A percentile compares a stretch with the other conserved stretches of the same genome.
Conservation (phyloP, 1,140 invertebrate species). For the Pachypeltis micranthus region DNA sequence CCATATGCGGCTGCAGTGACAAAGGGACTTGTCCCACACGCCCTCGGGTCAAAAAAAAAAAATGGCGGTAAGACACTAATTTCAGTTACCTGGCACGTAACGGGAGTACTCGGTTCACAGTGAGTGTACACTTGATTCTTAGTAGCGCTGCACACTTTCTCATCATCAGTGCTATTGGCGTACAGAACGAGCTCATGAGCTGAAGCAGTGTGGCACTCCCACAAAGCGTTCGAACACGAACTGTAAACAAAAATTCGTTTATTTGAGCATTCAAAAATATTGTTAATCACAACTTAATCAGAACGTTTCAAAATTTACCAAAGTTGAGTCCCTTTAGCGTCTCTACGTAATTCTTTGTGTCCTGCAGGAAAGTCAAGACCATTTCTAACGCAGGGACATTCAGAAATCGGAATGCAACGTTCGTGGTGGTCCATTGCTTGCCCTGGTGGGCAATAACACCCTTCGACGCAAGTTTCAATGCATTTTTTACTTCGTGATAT, state of each 20-base stretch:
- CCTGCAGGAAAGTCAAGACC: constrained; percentile 59
- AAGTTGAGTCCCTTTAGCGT: constrained; percentile 48
- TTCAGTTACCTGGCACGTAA: constrained; percentile 65
- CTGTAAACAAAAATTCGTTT: too few relatives aligned
- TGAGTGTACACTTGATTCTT: constrained; percentile 58
- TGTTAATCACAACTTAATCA: constrained; percentile 16
- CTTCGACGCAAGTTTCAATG: constrained; percentile 62
- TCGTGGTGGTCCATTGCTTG: constrained; percentile 55
- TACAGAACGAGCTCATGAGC: constrained; percentile 46
- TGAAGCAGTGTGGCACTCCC: constrained; percentile 57
- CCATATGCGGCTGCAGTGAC: too few relatives aligned
- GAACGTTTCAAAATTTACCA: constrained; percentile 54
- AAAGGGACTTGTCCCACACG: too few relatives aligned
- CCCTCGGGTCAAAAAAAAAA: too few relatives aligned
- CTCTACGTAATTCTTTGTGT: constrained; percentile 56
- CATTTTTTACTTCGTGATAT: constrained; percentile 37
- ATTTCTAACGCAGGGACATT: constrained; percentile 64
- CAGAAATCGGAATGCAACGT: constrained; percentile 59
- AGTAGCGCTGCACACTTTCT: constrained; percentile 44
- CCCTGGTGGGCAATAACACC: constrained; percentile 72
- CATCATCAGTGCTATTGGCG: constrained; percentile 45
- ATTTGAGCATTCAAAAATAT: too few relatives aligned
- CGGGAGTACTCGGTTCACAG: constrained; percentile 58
- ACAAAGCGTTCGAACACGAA: constrained; percentile 58
- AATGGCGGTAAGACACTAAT: too few relatives aligned